These are phyloP conservation scores for Phrynocephalus guinanensis DNA, from an alignment of 2,797 vertebrate genomes.

Conservation along the genomic window DNA sequence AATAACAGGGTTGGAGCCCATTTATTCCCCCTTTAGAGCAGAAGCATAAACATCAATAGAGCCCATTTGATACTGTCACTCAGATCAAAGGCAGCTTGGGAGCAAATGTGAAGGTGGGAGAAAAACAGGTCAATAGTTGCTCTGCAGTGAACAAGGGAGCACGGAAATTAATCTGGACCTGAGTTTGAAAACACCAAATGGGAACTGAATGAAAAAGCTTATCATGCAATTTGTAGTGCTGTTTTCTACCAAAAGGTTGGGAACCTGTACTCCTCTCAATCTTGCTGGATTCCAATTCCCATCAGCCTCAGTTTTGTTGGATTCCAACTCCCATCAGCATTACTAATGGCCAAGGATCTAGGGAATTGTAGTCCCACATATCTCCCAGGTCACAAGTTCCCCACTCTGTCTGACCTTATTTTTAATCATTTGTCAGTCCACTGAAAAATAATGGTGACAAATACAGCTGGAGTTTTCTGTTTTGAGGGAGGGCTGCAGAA, in stretches of 20 bases:
- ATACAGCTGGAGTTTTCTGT: too few species aligned
- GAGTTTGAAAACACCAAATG: not conserved
- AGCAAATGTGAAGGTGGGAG: not conserved
- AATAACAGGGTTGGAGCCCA: constrained; percentile 20
- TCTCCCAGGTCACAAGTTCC: too few species aligned
- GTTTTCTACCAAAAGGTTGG: not conserved
- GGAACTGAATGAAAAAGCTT: not conserved
- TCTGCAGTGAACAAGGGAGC: not conserved
- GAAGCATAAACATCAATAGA: constrained; percentile 22
- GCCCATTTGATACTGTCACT: constrained; percentile 27
- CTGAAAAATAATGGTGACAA: too few species aligned
- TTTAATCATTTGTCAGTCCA: not conserved
- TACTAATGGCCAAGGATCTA: not conserved
- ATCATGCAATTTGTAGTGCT: not conserved
- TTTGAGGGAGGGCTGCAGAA: not conserved
- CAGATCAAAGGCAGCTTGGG: constrained; percentile 30
- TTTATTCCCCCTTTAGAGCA: constrained; percentile 8
- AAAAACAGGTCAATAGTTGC: not conserved
- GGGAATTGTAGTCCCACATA: not conserved
- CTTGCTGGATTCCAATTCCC: not conserved
- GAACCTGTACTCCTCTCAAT: too few species aligned
- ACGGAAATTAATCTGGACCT: not conserved
- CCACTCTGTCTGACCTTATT: not conserved
- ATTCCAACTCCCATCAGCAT: not conserved
- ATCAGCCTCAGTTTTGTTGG: not conserved